Conservation (phyloP, 2,888 invertebrate species). For the Pediacus dermestoides region DNA sequence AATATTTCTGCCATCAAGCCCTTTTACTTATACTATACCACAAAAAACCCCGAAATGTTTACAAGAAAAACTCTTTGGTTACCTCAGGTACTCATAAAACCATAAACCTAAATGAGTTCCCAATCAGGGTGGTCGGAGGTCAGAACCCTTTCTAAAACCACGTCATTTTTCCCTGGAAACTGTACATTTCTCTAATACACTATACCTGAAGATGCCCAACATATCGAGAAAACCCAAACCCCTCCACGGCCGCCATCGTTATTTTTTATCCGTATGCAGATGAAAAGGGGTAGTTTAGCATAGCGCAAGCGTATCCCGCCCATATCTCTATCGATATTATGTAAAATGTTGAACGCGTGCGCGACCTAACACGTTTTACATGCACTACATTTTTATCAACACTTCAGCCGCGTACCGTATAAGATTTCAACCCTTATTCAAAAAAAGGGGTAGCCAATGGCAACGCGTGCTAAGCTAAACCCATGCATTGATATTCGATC, state of each 20-base stretch:
- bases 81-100: no score
- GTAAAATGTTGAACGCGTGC: slow-evolving; percentile 48
- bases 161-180: no score
- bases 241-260: slow-evolving; percentile 34
- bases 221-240: no score
- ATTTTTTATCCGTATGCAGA: slow-evolving; percentile 45
- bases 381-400: slow-evolving; percentile 48
- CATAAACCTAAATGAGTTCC: no score
- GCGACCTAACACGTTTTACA: slow-evolving; percentile 48
- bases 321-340: slow-evolving; percentile 51
- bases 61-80: no score
- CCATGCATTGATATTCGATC: slow-evolving; percentile 37
- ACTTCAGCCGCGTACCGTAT: slow-evolving; percentile 30
- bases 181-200: no score
- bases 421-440: slow-evolving; percentile 47
- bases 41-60: no score
- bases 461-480: slow-evolving; percentile 41
- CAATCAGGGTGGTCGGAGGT: no score
- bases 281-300: slow-evolving; percentile 43
- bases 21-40: no score
- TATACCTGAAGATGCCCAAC: no score
- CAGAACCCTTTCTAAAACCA: no score
- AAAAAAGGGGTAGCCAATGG: slow-evolving; percentile 45
- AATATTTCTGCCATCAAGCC: no score
- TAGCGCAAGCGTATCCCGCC: slow-evolving; percentile 47